Conservation (phyloP, 2,888 invertebrate species). For the Elysia crispata region DNA sequence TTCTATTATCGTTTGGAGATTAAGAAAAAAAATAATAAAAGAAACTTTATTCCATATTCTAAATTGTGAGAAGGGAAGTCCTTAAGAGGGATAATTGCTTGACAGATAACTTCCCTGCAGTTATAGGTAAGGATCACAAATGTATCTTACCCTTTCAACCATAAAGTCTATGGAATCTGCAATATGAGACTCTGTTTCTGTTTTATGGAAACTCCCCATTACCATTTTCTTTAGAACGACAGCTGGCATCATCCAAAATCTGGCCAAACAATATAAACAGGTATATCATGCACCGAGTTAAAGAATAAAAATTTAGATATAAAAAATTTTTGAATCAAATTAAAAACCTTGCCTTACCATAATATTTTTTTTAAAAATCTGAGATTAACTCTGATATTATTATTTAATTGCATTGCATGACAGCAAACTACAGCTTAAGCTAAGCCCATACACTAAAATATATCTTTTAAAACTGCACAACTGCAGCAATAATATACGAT, state of each 20-base stretch:
- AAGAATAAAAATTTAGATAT: background rate
- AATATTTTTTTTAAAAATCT: no score
- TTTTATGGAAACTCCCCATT: slow-evolving; percentile 89
- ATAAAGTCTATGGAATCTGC: slow-evolving; percentile 93
- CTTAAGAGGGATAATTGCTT: no score
- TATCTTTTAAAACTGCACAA: no score
- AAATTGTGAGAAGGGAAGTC: no score
- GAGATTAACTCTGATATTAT: no score
- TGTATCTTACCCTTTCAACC: slow-evolving; percentile 86
- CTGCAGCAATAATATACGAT: no score
- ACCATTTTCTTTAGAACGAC: slow-evolving; percentile 91
- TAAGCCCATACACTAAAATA: no score
- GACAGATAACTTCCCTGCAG: no score
- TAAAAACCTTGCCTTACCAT: no score
- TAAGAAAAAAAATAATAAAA: background rate
- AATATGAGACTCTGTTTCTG: slow-evolving; percentile 84
- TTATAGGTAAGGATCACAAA: background rate
- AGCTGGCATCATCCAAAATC: slow-evolving; percentile 91
- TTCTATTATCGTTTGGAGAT: background rate
- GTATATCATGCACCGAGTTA: background rate
- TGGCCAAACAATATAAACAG: slow-evolving; percentile 50
- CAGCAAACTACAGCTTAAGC: no score
- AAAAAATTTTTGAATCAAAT: background rate
- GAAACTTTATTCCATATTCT: background rate
- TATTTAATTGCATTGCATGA: no score